These are phyloP conservation scores for Homarus americanus DNA, from an alignment of 1,140 invertebrate genomes.

Conservation along the genomic window DNA sequence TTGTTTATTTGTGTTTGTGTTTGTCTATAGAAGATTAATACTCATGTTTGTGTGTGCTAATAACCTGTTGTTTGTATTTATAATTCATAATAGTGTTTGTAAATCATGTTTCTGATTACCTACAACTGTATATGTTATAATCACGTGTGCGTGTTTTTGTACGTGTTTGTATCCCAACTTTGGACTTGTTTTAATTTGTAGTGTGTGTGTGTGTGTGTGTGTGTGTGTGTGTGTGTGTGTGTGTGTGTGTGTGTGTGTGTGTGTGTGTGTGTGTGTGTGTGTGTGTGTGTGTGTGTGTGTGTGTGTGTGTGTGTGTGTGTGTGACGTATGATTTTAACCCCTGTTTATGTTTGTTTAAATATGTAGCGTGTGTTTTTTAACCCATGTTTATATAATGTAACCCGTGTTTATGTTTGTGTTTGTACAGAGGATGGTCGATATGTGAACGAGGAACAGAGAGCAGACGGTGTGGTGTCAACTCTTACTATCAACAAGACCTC, in stretches of 20 bases:
- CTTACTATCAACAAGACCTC: slow-evolving; percentile 91
- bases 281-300: neutral
- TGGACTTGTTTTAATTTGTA: too few relatives aligned
- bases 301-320: neutral
- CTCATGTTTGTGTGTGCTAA: slow-evolving; percentile 14
- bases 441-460: slow-evolving; percentile 80
- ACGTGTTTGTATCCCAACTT: neutral
- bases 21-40: neutral
- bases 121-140: too few relatives aligned
- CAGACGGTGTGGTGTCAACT: slow-evolving; percentile 87
- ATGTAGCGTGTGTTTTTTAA: neutral
- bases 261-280: neutral
- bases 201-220: too few relatives aligned
- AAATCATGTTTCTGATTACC: too few relatives aligned
- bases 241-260: neutral
- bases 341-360: too few relatives aligned
- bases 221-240: neutral
- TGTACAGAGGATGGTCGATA: slow-evolving; percentile 17
- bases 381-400: neutral
- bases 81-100: too few relatives aligned
- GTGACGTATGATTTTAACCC: neutral
- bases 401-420: neutral
- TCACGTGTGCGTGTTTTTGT: neutral
- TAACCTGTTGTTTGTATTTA: slow-evolving; percentile 2
- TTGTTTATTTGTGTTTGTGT: slow-evolving; percentile 16